Conservation (phyloP, 2,113 vertebrate genomes). For the Ptychochromis oligacanthus region DNA sequence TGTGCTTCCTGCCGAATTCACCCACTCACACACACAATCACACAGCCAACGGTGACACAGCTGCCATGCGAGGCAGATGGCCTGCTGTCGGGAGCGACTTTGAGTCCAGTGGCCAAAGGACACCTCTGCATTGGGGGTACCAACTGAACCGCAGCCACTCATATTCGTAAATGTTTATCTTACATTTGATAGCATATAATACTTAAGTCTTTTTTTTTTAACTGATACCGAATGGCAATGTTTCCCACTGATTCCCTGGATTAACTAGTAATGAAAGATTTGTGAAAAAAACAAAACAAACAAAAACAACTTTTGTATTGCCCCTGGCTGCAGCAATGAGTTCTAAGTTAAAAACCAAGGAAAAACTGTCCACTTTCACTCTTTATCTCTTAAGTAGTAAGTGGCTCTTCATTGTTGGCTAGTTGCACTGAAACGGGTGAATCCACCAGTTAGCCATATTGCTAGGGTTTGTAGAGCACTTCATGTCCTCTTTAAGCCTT, state of each 20-base stretch:
- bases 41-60: background rate
- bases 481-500: no score
- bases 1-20: no score
- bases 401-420: no score
- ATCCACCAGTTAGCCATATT: no score
- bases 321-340: no score
- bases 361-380: no score
- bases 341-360: no score
- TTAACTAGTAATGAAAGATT: background rate
- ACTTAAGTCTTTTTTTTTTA: background rate
- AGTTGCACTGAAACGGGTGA: no score
- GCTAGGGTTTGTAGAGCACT: no score
- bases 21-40: no score
- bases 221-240: background rate
- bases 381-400: no score
- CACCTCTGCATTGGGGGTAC: background rate
- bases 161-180: background rate
- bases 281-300: background rate
- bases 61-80: background rate
- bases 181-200: background rate
- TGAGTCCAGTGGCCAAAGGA: background rate
- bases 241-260: background rate
- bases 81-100: background rate
- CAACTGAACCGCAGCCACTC: background rate
- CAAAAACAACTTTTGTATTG: no score